Evolutionary conservation across 2,113 vertebrate species (phyloP), one percentile per base, ranked within the genome.

Genomic region (Penelope pileata): DNA sequence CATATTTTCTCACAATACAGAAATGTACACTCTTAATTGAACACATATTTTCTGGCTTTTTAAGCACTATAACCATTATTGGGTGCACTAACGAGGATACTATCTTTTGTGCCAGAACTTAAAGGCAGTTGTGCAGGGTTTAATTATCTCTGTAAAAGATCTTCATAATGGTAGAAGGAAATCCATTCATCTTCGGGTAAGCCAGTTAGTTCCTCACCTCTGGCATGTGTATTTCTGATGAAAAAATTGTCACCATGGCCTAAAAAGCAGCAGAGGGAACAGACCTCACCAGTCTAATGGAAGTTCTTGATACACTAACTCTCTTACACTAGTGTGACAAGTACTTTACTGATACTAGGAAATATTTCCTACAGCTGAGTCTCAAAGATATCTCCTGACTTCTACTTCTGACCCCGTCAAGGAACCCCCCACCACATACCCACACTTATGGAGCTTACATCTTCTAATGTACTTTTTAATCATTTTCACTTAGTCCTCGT

Each of bases 1-100:
- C 70, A 62, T 38, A 68, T 86, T 94, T 95, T 83, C 40, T 38
- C 18, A 93, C 88, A 92, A 75, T 86, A 83, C 18, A 5, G 76
- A 53, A 74, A 47, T 13, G 58, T 38, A 91, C n/a, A 43, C 40
- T 81, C 43, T 88, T n/a, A 73, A 67, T 48, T 82, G 17, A 11
- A 90, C 27, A 48, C 34, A 92, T 90, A 42, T 73, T 73, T 34
- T 17, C 62, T 42, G 40, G 54, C 24, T 94, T 83, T 32, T 19
- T 47, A 91, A 40, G 36, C 42, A 75, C 54, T 76, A 43, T 30
- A 80, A 87, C 48, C 23, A 77, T 69, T 54, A 88, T 4, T 77
- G 43, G 16, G 30, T 40, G 10, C 70, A 42, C 38, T 70, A 77
- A 74, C 63, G 67, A 74, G 29, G 63, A 59, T 2, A 3, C 17